Conservation (phyloP, 2,797 vertebrate species). For the Mormyrus proboscirostris region DNA sequence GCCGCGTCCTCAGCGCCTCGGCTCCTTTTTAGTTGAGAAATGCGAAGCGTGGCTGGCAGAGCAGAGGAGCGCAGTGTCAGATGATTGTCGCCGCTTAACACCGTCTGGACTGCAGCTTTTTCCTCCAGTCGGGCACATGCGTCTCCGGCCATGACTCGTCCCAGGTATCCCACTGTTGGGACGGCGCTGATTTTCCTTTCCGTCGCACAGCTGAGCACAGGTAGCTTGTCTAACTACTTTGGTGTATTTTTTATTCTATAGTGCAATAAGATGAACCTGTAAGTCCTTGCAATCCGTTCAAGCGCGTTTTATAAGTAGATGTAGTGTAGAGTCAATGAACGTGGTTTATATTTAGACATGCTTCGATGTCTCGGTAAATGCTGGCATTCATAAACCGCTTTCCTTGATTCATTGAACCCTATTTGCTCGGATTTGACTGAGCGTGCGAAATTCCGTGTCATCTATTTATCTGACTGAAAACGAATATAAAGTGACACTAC, state of each 20-base stretch:
- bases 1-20: conserved; percentile 37
- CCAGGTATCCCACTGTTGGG: conserved; percentile 49
- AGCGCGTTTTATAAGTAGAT: not conserved
- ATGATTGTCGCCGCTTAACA: conserved; percentile 26
- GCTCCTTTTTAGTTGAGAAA: conserved; percentile 35
- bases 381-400: not conserved
- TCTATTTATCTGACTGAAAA: not conserved
- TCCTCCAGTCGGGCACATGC: conserved; percentile 49
- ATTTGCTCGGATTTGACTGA: not conserved
- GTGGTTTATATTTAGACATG: not conserved
- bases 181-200: conserved; percentile 59
- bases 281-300: too few species aligned
- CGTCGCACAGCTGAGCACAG: conserved; percentile 58
- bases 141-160: conserved; percentile 55
- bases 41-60: conserved; percentile 30
- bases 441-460: not conserved
- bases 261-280: not conserved
- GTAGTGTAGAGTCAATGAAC: not conserved
- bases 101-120: conserved; percentile 31
- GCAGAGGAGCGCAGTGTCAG: conserved; percentile 24
- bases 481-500: not conserved
- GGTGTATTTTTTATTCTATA: not conserved
- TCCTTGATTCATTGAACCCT: not conserved
- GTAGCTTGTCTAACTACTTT: conserved; percentile 41
- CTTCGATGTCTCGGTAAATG: not conserved